Percentiles rank a stretch among this genome's conserved stretches.
Conservation (phyloP, 2,797 vertebrate species). For the Notamacropus eugenii region DNA sequence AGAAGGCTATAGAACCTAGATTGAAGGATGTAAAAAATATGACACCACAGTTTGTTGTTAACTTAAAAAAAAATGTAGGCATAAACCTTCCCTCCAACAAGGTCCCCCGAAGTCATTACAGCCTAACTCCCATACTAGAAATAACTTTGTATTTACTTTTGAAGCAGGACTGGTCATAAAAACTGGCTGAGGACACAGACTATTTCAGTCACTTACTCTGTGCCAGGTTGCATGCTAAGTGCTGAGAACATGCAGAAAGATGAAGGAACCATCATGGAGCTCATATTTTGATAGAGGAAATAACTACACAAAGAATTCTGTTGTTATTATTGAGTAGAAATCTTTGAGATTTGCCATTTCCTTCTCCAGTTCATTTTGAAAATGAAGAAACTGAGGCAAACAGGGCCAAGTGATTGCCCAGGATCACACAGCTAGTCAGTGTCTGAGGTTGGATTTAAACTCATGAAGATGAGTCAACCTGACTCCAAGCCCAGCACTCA, state of each 20-base stretch:
- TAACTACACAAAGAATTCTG: no score
- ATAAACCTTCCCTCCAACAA: neutral
- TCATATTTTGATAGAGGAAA: no score
- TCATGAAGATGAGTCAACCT: neutral
- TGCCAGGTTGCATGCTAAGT: neutral
- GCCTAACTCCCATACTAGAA: neutral
- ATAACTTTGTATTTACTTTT: neutral
- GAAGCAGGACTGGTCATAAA: neutral
- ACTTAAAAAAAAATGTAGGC: neutral
- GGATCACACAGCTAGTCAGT: neutral
- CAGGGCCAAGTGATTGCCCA: no score
- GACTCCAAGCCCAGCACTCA: no score
- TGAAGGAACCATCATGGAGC: no score
- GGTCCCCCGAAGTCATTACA: neutral
- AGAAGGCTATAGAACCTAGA: neutral
- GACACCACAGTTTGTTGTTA: neutral
- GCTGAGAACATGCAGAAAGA: no score
- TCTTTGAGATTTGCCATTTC: no score
- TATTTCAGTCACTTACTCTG: neutral
- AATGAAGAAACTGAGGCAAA: no score
- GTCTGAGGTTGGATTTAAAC: neutral
- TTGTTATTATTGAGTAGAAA: no score
- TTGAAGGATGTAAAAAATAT: neutral
- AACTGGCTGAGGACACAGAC: neutral
- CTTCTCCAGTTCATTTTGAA: no score